Conservation (phyloP, 1,140 invertebrate genomes). For the Pseudoatta argentina region DNA sequence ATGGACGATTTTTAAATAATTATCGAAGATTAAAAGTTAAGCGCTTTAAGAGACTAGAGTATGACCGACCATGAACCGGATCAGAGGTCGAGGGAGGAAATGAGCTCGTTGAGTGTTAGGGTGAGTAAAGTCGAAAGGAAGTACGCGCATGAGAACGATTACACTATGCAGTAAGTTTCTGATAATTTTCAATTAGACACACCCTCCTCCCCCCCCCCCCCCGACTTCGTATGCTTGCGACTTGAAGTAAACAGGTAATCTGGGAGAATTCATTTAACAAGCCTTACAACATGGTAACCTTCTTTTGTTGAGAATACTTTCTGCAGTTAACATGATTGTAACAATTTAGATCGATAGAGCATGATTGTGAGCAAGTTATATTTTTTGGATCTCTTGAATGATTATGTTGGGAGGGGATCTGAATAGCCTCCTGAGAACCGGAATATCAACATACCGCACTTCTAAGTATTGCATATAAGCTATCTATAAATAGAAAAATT, state of each 20-base stretch:
- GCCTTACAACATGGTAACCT: not conserved
- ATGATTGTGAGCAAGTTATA: not conserved
- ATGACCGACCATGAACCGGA: constrained; percentile 46
- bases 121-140: constrained; percentile 55
- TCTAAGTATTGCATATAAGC: not conserved
- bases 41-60: constrained; percentile 3
- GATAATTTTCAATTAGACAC: constrained; percentile 63
- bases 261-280: not conserved
- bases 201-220: too few species aligned
- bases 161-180: constrained; percentile 33
- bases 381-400: constrained; percentile 6
- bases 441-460: not conserved
- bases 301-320: constrained; percentile 7
- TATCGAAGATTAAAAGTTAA: constrained; percentile 6
- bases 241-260: not conserved
- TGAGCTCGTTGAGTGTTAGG: constrained; percentile 50
- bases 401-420: not conserved
- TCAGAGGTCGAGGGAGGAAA: constrained; percentile 57
- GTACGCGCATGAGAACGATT: constrained; percentile 50
- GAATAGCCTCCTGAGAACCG: constrained; percentile 18
- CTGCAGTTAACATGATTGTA: not conserved
- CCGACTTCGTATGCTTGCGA: not conserved
- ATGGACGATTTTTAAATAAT: not conserved
- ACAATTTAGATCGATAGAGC: constrained; percentile 15
- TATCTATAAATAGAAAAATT: not conserved